A percentile compares a stretch with the other conserved stretches of the same genome.
phyloP scores from a whole-genome alignment of 2,888 invertebrate genomes.

The Busseola fusca region DNA sequence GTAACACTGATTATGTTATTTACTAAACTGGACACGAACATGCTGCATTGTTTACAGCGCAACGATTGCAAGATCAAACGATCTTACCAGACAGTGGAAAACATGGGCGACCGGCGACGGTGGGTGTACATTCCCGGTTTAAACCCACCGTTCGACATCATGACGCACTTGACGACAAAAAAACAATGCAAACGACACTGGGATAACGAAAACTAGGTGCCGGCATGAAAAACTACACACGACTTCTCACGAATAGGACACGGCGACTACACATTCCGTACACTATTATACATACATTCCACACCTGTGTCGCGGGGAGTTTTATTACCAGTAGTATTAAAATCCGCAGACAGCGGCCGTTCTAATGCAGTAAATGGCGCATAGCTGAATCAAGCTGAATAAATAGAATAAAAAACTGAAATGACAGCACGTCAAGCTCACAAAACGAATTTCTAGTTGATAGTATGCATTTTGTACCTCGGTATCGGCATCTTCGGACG shows the following conservation, averaged over 20 bases:
- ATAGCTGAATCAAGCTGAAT: constrained; percentile 86
- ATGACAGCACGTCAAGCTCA: constrained; percentile 85
- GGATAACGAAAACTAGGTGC: constrained; percentile 76
- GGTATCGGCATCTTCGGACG: constrained; percentile 70
- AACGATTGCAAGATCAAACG: constrained; percentile 64
- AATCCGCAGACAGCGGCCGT: constrained; percentile 79
- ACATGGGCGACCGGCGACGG: constrained; percentile 36
- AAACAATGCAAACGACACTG: constrained; percentile 71
- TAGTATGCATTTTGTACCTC: constrained; percentile 76
- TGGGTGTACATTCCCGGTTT: constrained; percentile 49
- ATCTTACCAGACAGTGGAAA: constrained; percentile 51
- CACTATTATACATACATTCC: constrained; percentile 71
- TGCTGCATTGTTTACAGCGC: constrained; percentile 80
- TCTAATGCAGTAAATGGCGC: constrained; percentile 88
- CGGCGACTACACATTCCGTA: constrained; percentile 66
- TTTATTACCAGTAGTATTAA: constrained; percentile 78
- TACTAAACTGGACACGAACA: constrained; percentile 77
- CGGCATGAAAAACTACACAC: constrained; percentile 77
- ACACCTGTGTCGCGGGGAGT: constrained; percentile 70
- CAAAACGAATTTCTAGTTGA: constrained; percentile 70
- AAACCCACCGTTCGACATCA: constrained; percentile 60
- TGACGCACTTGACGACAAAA: constrained; percentile 72
- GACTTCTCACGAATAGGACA: constrained; percentile 69
- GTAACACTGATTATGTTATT: constrained; percentile 66
- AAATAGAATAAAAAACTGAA: constrained; percentile 86